Evolutionary conservation across 2,888 invertebrate genomes (phyloP), one percentile per base, ranked within the genome.

Genomic region (Aphodius sticticus): DNA sequence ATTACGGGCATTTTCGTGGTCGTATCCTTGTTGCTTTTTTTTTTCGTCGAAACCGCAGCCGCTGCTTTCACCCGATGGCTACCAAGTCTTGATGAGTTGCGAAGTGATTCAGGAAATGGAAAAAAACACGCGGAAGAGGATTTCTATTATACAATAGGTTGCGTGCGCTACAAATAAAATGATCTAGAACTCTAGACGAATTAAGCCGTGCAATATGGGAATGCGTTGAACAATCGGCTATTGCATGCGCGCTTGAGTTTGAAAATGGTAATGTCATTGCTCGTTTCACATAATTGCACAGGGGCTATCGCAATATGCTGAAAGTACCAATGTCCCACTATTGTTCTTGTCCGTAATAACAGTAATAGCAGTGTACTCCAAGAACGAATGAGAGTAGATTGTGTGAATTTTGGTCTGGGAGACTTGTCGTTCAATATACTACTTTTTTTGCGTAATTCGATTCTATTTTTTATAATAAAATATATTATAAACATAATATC

Each of bases 101-200:
- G 53, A 7, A 53, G 53, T 53, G 53, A 53, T 53, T 53, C 53
- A 53, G 53, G 53, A 53, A 53, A 53, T 53, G 53, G 7, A 5
- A 12, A 12, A 38, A 53, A 5, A 53, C 12, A 53, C 53, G 53
- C 53, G 53, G 53, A 53, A 53, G 12, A 26, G 9, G 53, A 12
- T 53, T 53, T 53, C 53, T 53, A 53, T 53, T 53, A 53, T 53
- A 53, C 53, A 53, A 53, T 53, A 53, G 53, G 53, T 53, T 53
- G 53, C 53, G 53, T 53, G 53, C 12, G 9, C 3, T 53, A 53
- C 12, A 5, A 53, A 53, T 53, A 53, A 53, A 53, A 53, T 53
- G 53, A 53, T 53, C 9, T 53, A 12, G 53, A 53, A 53, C 53
- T 53, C 9, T 53, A 53, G 9, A 9, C 9, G 53, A 53, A 53